Base-by-base conservation (phyloP, 2,888 invertebrate genomes). In the Carterocephalus palaemon region DNA sequence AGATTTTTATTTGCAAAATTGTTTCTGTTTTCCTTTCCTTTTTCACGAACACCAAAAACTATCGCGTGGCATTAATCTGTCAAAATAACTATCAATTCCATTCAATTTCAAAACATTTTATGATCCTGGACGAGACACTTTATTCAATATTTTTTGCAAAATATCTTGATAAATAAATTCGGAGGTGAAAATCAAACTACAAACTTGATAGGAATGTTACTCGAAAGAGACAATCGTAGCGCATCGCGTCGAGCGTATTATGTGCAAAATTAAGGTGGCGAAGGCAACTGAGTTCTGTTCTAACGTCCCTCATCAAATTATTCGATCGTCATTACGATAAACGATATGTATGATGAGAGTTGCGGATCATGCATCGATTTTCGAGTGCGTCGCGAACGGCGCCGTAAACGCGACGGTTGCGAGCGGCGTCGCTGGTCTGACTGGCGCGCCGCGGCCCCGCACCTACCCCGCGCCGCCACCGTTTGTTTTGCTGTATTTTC, bases 401-500 rank as follows among this genome's bases (percentile, higher is more conserved):
- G 71, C 73, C 71, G 56, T 57, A 59, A 70, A 75, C 77, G 70
- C 85, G 75, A 75, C 83, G 80, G 73, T 56, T 65, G 64, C 79
- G 76, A 75, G 68, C 79, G 78, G 78, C 84, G 80, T 75, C 83
- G 77, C 71, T 75, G 71, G 72, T 75, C 67, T 70, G 77, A 84
- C 86, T 84, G 84, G 62, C 80, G 79, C 75, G 73, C 67, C 72
- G 67, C 68, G 70, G 67, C 75, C 75, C 75, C 78, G 70, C 80
- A 64, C 74, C 72, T 69, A 71, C 76, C 75, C 74, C 80, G 79
- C 57, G 48, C 48, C 51, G 53, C 57, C 57, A 31, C 54, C 57
- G 56, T 83, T 83, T 83, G 84, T 86, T 87, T 86, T 84, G 84
- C 83, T 84, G 85, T 85, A 86, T 84, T 85, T 86, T 87, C 82